Conservation (phyloP, 2,888 invertebrate genomes). For the Hemistola chrysoprasaria region DNA sequence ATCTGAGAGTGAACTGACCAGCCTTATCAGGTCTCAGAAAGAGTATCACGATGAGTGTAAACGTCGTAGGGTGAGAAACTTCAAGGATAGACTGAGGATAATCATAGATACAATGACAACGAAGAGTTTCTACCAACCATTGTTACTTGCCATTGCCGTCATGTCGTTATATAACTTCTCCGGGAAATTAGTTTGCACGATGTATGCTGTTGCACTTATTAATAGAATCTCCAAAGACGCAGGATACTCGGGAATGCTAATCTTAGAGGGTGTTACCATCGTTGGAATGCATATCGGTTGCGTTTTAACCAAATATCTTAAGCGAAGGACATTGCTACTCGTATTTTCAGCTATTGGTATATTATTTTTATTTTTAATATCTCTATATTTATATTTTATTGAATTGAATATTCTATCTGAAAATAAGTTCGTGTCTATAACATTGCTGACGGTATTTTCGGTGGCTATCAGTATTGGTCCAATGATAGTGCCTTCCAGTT, state of each 20-base stretch:
- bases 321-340: conserved; percentile 48
- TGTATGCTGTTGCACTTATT: conserved; percentile 54
- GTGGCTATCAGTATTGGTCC: conserved; percentile 57
- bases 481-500: conserved; percentile 51
- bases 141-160: conserved; percentile 40
- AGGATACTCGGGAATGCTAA: conserved; percentile 55
- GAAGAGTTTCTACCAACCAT: conserved; percentile 48
- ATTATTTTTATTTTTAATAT: conserved; percentile 45
- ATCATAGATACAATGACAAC: conserved; percentile 33
- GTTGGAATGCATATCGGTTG: conserved; percentile 56
- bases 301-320: conserved; percentile 44
- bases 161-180: conserved; percentile 50
- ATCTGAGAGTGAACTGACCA: conserved; percentile 42
- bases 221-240: conserved; percentile 46
- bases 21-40: conserved; percentile 41
- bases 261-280: conserved; percentile 59
- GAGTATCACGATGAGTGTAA: conserved; percentile 30
- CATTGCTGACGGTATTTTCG: conserved; percentile 47
- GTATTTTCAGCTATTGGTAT: conserved; percentile 45
- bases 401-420: conserved; percentile 37
- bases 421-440: conserved; percentile 45
- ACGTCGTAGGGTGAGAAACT: conserved; percentile 19
- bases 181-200: conserved; percentile 49
- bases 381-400: conserved; percentile 51
- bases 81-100: conserved; percentile 27